Base-by-base conservation (phyloP, 92 coral and sea anemone species). In the Porites cylindrica region DNA sequence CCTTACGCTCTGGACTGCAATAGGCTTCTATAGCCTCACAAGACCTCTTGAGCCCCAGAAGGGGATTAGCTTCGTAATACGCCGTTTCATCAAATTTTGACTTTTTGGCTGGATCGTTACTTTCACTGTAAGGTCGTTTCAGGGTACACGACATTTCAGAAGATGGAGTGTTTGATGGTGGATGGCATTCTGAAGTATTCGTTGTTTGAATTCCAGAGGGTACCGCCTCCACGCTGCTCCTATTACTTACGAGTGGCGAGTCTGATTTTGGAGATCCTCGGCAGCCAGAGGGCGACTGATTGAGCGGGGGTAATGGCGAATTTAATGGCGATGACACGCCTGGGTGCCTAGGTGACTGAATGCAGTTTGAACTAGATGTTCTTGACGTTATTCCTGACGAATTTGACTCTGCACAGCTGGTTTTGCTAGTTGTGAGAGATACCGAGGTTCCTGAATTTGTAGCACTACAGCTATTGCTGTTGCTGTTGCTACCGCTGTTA, bases 11-110 rank as follows among this genome's bases (percentile, higher is more conserved):
- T 16, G 92, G 94, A 78, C 90, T 90, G 67, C 92, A 90, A 50
- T 88, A 90, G 0, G 94, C 98, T 68, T 95, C 98, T 58, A 95
- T 95, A 8, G 98, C 98, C 77, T 95, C 98, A 86, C 98, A 95
- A 4, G 98, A 95, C 21, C 98, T 90, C 70, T 95, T 95, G 94
- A 95, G 85, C n/a, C 98, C 98, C 71, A 95, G 78, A 2, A 95
- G 93, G 12, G 98, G 98, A 82, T 95, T 91, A 16, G 96, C 76
- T 72, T 91, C 96, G 80, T 91, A 94, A 64, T 93, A 95, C 17
- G 89, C 88, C 19, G 89, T 62, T 26, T 88, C 82, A 38, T 91
- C 94, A 69, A 75, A 91, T 51, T 93, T 93, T 43, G 91, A 66
- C 72, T 86, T 84, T 72, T 93, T 93, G 20, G 80, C 82, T 72